These are phyloP conservation scores for Porites cylindrica DNA, from an alignment of 92 coral and sea anemone genomes.

Conservation along the genomic window DNA sequence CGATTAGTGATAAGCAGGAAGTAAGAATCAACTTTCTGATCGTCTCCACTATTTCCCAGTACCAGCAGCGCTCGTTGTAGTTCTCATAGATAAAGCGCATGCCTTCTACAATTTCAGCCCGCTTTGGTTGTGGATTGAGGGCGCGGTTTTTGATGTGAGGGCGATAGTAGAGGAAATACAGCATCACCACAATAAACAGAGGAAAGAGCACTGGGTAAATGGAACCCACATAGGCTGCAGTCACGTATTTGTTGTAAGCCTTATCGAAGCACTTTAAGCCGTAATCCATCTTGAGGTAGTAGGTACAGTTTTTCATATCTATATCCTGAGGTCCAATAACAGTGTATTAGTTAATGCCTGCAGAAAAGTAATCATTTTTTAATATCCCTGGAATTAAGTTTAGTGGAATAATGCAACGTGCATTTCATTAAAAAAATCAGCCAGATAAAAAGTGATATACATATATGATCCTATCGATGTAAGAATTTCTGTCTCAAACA, in stretches of 20 bases:
- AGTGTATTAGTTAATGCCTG: background rate
- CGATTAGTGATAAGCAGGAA: slow-evolving; percentile 80
- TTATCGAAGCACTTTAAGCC: slow-evolving; percentile 74
- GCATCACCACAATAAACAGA: slow-evolving; percentile 55
- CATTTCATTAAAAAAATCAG: too few relatives aligned
- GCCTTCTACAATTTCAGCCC: slow-evolving; percentile 67
- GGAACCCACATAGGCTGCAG: slow-evolving; percentile 69
- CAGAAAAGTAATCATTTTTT: background rate
- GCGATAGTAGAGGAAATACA: slow-evolving; percentile 70
- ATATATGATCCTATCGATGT: too few relatives aligned
- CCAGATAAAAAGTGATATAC: too few relatives aligned
- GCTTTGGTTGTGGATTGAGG: slow-evolving; percentile 34
- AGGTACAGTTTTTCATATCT: slow-evolving; percentile 61
- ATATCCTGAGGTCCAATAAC: slow-evolving; percentile 27
- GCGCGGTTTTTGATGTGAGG: slow-evolving; percentile 45
- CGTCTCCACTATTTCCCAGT: slow-evolving; percentile 85
- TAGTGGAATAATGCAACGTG: too few relatives aligned
- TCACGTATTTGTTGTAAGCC: slow-evolving; percentile 62
- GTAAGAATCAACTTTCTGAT: slow-evolving; percentile 74
- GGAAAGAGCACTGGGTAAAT: slow-evolving; percentile 80
- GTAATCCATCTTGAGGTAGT: slow-evolving; percentile 83
- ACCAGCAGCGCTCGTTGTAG: slow-evolving; percentile 78
- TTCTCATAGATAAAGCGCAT: slow-evolving; percentile 85
- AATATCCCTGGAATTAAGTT: too few relatives aligned
- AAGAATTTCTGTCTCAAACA: too few relatives aligned